Evolutionary conservation across 37 sponge, comb jelly and placozoan species (phyloP), one percentile per base, ranked within the genome.

Genomic region (Crambe crambe): DNA sequence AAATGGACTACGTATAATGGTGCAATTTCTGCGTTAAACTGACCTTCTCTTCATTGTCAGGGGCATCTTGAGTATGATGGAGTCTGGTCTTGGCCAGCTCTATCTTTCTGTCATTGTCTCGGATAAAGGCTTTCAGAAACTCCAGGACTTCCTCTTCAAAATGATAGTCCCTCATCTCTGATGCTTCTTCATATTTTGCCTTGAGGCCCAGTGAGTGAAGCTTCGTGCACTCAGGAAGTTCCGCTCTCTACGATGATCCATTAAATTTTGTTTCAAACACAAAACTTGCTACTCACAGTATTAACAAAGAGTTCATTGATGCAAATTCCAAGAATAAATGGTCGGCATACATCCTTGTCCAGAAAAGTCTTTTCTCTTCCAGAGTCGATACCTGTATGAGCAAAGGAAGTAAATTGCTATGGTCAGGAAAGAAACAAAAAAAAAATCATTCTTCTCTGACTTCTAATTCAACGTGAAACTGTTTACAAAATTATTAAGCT

Each of bases 291-390:
- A 42, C 85, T 93, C 57, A 96, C 97, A 58, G 99, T 99, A 69
- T 99, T 99, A 36, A 81, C 87, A 81, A 99, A 99, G 38, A 99
- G 86, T 3, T 94, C 95, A 66, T 94, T 90, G 65, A 94, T 92
- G 68, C 99, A 99, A 34, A 96, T 92, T 36, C 86, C 95, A 47
- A 95, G 67, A 71, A 99, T 59, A 56, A 96, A 99, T 0, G 93
- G 91, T 36, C 90, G 74, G 70, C 99, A 99, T 26, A 99, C 95
- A 35, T 85, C 89, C n/a, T 67, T 75, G 80, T 99, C 99, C 38
- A 93, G 81, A 75, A 99, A 99, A 67, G 89, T 85, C 43, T 68
- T 83, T 21, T 86, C 79, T 27, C 72, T 29, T 10, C 69, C 75
- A 38, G 60, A 34, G 29, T 89, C 75, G 35, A 72, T 77, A 32